These are phyloP conservation scores for Chaetodon trifascialis DNA, from an alignment of 2,113 vertebrate species.

Conservation along the genomic window DNA sequence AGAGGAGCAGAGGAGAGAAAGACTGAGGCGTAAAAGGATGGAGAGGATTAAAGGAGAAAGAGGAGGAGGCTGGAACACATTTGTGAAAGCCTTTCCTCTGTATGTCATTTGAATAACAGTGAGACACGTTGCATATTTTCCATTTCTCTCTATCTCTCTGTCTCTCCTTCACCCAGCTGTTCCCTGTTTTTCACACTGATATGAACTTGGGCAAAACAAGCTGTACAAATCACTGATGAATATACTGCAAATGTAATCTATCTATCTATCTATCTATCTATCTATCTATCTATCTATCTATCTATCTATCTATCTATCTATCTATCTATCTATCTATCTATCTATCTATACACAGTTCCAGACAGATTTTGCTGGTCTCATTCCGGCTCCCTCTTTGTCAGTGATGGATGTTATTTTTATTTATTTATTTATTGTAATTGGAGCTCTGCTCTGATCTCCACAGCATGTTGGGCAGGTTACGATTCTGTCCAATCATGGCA, in stretches of 20 bases:
- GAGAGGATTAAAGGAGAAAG: slow-evolving; percentile 62
- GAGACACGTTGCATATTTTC: slow-evolving; percentile 24
- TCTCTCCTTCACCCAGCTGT: not conserved
- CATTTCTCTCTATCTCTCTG: not conserved
- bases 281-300: not conserved
- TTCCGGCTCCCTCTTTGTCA: slow-evolving; percentile 16
- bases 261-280: slow-evolving; percentile 1
- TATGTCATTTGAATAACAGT: slow-evolving; percentile 56
- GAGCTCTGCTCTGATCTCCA: slow-evolving; percentile 30
- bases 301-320: slow-evolving; percentile 1
- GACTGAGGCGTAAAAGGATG: slow-evolving; percentile 62
- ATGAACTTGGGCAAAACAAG: not conserved
- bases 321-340: not conserved
- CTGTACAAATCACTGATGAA: too few relatives aligned
- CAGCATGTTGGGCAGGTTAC: slow-evolving; percentile 32
- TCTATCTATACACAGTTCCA: not conserved
- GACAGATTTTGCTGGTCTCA: not conserved
- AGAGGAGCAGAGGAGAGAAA: slow-evolving; percentile 40
- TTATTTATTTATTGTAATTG: slow-evolving; percentile 42
- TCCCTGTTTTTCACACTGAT: not conserved
- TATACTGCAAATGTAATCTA: not conserved
- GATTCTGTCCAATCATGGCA: slow-evolving; percentile 49
- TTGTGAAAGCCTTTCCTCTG: slow-evolving; percentile 54
- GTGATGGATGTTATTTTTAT: slow-evolving; percentile 11
- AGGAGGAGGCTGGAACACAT: slow-evolving; percentile 53